Conservation (phyloP, 1,140 invertebrate species). For the Anoplolepis gracilipes region DNA sequence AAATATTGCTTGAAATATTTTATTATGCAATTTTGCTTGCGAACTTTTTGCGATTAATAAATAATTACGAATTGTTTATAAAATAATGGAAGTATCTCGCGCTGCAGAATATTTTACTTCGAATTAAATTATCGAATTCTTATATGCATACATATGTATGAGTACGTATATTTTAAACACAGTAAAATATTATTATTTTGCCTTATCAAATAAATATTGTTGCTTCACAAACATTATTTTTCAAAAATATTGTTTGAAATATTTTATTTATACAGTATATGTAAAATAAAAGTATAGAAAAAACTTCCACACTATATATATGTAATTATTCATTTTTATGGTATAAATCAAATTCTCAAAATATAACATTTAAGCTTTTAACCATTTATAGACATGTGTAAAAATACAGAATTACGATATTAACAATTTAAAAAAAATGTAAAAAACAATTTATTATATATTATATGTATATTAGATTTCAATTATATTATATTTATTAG, state of each 20-base stretch:
- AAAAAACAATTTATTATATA: slow-evolving; percentile 10
- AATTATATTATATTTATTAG: slow-evolving; percentile 16
- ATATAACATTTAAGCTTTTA: background rate
- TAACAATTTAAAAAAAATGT: slow-evolving; percentile 2
- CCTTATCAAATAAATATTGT: background rate
- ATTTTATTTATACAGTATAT: slow-evolving; percentile 7
- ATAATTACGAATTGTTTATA: background rate
- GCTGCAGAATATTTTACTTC: background rate
- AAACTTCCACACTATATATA: background rate
- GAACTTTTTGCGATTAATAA: slow-evolving; percentile 23
- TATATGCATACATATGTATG: slow-evolving; percentile 14
- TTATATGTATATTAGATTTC: background rate
- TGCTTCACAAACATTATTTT: background rate
- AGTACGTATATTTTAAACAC: background rate
- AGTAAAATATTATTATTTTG: background rate
- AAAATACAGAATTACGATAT: background rate
- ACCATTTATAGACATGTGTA: background rate
- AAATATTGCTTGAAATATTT: too few species aligned
- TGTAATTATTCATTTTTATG: background rate
- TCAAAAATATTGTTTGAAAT: background rate
- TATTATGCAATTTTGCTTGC: background rate
- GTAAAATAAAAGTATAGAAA: background rate
- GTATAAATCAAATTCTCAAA: background rate
- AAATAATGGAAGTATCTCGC: background rate
- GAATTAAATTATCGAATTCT: background rate